A percentile compares a stretch with the other conserved stretches of the same genome.
Conservation (phyloP, 2,888 invertebrate genomes). For the Agrotis clavis region DNA sequence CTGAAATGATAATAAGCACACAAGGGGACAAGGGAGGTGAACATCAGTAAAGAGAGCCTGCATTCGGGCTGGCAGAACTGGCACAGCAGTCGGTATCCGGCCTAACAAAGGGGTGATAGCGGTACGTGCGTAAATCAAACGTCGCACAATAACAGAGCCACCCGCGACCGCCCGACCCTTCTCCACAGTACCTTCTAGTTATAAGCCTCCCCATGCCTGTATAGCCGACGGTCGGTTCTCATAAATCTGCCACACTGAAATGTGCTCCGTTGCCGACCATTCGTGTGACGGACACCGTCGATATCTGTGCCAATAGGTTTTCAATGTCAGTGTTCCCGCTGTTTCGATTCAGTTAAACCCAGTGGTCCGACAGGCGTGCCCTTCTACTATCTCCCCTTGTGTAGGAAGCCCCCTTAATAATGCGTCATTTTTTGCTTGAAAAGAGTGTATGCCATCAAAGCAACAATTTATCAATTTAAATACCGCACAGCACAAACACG, state of each 20-base stretch:
- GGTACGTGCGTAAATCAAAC: conserved; percentile 91
- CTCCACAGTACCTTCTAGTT: conserved; percentile 78
- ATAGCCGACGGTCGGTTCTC: conserved; percentile 83
- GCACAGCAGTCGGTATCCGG: conserved; percentile 88
- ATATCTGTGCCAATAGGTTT: conserved; percentile 87
- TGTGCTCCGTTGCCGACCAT: conserved; percentile 81
- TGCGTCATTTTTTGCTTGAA: conserved; percentile 67
- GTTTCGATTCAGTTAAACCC: conserved; percentile 75
- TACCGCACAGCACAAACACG: conserved; percentile 65
- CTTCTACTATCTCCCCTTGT: conserved; percentile 72
- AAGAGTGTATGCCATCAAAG: conserved; percentile 65
- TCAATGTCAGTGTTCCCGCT: conserved; percentile 77
- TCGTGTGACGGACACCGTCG: conserved; percentile 79
- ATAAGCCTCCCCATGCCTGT: conserved; percentile 79
- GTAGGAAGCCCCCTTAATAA: conserved; percentile 71
- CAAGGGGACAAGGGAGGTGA: conserved; percentile 57
- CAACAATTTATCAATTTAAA: conserved; percentile 72
- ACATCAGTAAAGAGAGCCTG: conserved; percentile 76
- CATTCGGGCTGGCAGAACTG: conserved; percentile 84
- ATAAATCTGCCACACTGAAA: conserved; percentile 89
- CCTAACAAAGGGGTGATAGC: conserved; percentile 91
- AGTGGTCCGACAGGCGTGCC: conserved; percentile 71
- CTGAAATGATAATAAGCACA: conserved; percentile 46
- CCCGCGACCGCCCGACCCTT: conserved; percentile 80
- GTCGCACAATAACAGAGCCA: conserved; percentile 89